These are phyloP conservation scores for Pteronotus mesoamericanus DNA, from an alignment of 2,797 vertebrate species.

Conservation along the genomic window DNA sequence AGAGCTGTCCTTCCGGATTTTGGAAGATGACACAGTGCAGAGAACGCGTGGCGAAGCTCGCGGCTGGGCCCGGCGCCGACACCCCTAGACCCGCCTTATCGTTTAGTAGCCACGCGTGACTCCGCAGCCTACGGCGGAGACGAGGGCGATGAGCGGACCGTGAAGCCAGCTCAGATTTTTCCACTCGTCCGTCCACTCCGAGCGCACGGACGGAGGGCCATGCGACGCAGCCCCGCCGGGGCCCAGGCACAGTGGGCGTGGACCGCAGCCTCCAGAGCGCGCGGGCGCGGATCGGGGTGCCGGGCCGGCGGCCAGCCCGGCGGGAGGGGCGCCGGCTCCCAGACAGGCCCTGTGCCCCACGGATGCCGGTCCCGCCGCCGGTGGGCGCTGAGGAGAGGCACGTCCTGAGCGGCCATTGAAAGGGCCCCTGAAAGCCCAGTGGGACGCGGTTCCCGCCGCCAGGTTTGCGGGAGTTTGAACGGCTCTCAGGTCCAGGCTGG, in stretches of 20 bases:
- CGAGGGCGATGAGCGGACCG: background rate
- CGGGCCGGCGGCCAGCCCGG: too few species aligned
- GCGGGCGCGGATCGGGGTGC: too few species aligned
- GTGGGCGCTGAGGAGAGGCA: rapidly evolving
- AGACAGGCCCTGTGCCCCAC: too few species aligned
- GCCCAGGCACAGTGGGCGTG: too few species aligned
- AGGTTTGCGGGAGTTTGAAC: too few species aligned
- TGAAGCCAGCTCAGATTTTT: background rate
- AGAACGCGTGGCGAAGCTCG: background rate
- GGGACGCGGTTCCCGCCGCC: rapidly evolving
- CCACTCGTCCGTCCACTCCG: rapidly evolving
- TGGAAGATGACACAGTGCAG: rapidly evolving
- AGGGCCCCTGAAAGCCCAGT: background rate
- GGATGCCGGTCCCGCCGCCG: too few species aligned
- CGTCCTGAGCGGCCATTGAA: rapidly evolving
- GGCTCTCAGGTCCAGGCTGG: background rate
- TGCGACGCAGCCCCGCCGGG: too few species aligned
- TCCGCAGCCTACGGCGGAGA: background rate
- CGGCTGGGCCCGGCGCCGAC: background rate
- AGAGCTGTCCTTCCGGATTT: background rate
- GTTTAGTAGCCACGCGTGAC: background rate
- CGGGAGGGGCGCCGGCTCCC: too few species aligned
- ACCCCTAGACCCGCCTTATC: background rate
- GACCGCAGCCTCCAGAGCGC: too few species aligned
- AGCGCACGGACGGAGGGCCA: background rate